Evolutionary conservation across 2,113 vertebrate species (phyloP).

Genomic region (Microtus pennsylvanicus): DNA sequence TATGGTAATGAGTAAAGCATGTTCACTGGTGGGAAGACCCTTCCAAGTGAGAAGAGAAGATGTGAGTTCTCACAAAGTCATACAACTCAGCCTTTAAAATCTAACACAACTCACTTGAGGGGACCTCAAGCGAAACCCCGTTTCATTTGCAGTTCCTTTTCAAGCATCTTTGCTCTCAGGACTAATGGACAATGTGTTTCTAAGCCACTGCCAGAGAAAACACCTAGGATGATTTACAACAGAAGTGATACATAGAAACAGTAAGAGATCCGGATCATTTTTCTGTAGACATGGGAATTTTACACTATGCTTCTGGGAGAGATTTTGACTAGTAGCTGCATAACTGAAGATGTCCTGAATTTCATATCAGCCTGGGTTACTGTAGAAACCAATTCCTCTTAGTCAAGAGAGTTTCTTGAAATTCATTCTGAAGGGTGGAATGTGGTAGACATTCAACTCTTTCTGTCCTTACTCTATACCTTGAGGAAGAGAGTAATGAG

Average conservation of each 20-base stretch:
- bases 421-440: constrained; percentile 7
- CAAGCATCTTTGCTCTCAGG: not conserved
- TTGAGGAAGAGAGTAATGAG: not conserved
- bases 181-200: constrained; percentile 11
- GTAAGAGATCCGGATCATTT: not conserved
- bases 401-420: not conserved
- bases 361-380: not conserved
- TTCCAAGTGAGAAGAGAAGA: constrained; percentile 22
- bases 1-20: not conserved
- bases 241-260: not conserved
- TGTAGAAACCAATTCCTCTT: not conserved
- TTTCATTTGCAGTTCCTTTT: constrained; percentile 43
- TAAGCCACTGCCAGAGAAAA: constrained; percentile 12
- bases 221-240: not conserved
- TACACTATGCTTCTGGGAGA: not conserved
- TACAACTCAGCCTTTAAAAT: not conserved
- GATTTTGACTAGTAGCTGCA: not conserved
- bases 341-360: not conserved
- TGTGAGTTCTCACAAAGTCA: not conserved
- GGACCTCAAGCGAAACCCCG: not conserved
- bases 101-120: not conserved
- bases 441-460: not conserved
- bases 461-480: not conserved
- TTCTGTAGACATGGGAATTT: not conserved
- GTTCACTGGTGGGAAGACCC: not conserved